Evolutionary conservation across 92 coral and sea anemone genomes (phyloP).

Genomic region (Galaxea fascicularis): DNA sequence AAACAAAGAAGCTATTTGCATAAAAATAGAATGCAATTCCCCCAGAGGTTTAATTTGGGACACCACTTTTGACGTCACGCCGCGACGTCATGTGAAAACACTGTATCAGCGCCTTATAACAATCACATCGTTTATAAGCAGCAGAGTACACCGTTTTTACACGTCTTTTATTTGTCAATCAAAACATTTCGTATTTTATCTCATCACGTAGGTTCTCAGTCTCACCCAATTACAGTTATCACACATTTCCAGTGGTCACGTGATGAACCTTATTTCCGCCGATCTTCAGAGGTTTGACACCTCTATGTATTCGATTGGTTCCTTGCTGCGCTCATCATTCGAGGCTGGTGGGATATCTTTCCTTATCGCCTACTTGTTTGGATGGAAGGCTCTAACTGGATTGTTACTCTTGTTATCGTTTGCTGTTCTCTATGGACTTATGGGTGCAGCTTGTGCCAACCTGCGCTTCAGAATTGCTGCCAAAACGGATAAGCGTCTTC

Average conservation of each 20-base stretch:
- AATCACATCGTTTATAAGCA: too few species aligned
- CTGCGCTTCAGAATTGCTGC: neutral
- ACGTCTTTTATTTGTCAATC: too few species aligned
- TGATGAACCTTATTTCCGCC: slow-evolving; percentile 73
- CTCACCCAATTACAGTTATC: slow-evolving; percentile 65
- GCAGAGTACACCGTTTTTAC: too few species aligned
- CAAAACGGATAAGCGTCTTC: neutral
- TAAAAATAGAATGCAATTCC: too few species aligned
- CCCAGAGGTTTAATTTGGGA: too few species aligned
- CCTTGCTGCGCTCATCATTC: slow-evolving; percentile 21
- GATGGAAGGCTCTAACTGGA: slow-evolving; percentile 39
- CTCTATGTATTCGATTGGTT: slow-evolving; percentile 37
- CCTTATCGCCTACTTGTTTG: slow-evolving; percentile 63
- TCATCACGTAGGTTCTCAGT: slow-evolving; percentile 49
- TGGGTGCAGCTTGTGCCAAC: neutral
- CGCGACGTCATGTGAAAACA: too few species aligned
- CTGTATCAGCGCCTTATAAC: too few species aligned
- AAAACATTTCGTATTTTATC: too few species aligned
- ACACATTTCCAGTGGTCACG: slow-evolving; percentile 65
- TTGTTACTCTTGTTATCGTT: neutral
- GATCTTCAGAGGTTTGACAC: slow-evolving; percentile 81
- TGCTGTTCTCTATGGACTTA: neutral
- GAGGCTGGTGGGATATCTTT: slow-evolving; percentile 54
- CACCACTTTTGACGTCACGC: too few species aligned
- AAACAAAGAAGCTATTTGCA: too few species aligned